A percentile compares a stretch with the other conserved stretches of the same genome.
phyloP scores from a whole-genome alignment of 2,888 invertebrate genomes.

The Flexamia atlantica region DNA sequence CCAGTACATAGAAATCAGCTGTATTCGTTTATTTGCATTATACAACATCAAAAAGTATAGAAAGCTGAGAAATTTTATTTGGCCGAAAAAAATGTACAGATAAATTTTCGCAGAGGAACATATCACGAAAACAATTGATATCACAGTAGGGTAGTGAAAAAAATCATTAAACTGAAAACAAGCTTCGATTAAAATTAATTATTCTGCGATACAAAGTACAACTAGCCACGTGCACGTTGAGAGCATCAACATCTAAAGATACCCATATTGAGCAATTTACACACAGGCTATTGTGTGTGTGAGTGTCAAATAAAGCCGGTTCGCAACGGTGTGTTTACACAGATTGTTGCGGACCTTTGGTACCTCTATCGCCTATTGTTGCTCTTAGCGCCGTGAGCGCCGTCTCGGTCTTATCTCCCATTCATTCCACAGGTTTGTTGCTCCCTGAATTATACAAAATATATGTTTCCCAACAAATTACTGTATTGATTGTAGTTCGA shows the following conservation, averaged over 20 bases:
- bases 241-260: neutral
- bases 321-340: neutral
- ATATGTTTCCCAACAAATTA: neutral
- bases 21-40: too few species aligned
- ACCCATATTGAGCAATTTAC: neutral
- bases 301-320: neutral
- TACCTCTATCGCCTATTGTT: neutral
- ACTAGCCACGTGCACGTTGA: neutral
- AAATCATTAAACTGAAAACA: too few species aligned
- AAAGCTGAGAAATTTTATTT: too few species aligned
- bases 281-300: neutral
- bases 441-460: neutral
- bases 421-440: neutral
- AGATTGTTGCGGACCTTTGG: neutral
- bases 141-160: too few species aligned
- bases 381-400: neutral
- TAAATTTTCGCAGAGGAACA: too few species aligned
- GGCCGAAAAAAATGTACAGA: too few species aligned
- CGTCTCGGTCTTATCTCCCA: neutral
- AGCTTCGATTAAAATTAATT: too few species aligned
- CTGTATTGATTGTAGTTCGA: too few species aligned
- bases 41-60: too few species aligned
- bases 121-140: too few species aligned
- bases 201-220: too few species aligned
- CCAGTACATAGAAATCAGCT: too few species aligned